Percentiles rank a stretch among this genome's conserved stretches.
Conservation (phyloP, 2,797 vertebrate genomes). For the Ctenopoma kingsleyae region DNA sequence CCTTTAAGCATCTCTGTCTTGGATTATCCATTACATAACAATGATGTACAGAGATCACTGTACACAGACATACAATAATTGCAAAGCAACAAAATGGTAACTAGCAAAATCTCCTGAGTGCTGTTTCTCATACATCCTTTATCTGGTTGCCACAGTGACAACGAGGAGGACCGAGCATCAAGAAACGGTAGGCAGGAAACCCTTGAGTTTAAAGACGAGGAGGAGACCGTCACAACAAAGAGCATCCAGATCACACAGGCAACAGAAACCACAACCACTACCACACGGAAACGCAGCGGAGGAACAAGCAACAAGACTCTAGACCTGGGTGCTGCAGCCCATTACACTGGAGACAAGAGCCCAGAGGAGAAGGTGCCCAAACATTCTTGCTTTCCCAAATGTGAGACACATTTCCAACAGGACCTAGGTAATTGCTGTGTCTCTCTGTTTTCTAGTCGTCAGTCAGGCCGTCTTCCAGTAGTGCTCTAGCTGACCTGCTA, state of each 20-base stretch:
- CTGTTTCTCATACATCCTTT: slow-evolving; percentile 6
- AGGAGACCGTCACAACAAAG: slow-evolving; percentile 94
- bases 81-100: background rate
- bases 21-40: slow-evolving; percentile 11
- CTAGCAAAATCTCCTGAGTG: slow-evolving; percentile 16
- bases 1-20: background rate
- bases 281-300: slow-evolving; percentile 91
- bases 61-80: background rate
- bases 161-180: slow-evolving; percentile 89
- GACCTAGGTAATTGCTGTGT: background rate
- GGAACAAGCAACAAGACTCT: slow-evolving; percentile 91
- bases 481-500: slow-evolving; percentile 92
- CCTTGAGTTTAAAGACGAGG: slow-evolving; percentile 96
- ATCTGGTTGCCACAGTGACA: slow-evolving; percentile 87
- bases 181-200: slow-evolving; percentile 88
- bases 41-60: background rate
- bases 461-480: slow-evolving; percentile 84
- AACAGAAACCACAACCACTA: slow-evolving; percentile 89
- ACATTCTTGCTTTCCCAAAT: background rate
- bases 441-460: slow-evolving; percentile 74
- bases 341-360: slow-evolving; percentile 94
- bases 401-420: background rate
- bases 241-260: slow-evolving; percentile 93
- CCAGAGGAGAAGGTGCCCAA: slow-evolving; percentile 83
- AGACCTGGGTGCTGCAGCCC: slow-evolving; percentile 96